A percentile compares a stretch with the other conserved stretches of the same genome.
Conservation (phyloP, 1,140 invertebrate genomes). For the Cotesia typhae region DNA sequence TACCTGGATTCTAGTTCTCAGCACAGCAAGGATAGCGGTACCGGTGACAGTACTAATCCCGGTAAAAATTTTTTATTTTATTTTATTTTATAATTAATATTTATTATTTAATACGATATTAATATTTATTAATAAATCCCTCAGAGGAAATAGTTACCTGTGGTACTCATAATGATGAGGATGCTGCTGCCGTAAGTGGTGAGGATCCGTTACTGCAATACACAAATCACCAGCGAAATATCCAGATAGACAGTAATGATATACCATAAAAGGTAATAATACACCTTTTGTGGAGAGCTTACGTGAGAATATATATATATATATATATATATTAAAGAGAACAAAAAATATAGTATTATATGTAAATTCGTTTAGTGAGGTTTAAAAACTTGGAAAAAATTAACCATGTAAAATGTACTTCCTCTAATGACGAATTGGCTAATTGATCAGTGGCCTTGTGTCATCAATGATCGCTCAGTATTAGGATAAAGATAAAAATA, state of each 20-base stretch:
- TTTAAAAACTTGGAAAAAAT: conserved; percentile 4
- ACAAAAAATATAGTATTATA: conserved; percentile 40
- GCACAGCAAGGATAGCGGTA: conserved; percentile 71
- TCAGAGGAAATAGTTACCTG: conserved; percentile 54
- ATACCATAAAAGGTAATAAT: conserved; percentile 38
- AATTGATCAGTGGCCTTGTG: conserved; percentile 27
- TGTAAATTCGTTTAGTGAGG: conserved; percentile 18
- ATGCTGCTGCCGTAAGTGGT: conserved; percentile 48
- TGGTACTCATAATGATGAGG: conserved; percentile 56
- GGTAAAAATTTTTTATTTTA: conserved; percentile 59
- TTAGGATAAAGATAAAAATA: conserved; percentile 33
- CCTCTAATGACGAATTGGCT: conserved; percentile 26
- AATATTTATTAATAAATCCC: conserved; percentile 33
- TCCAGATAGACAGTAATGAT: conserved; percentile 52
- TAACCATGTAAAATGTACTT: not conserved
- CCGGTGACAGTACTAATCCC: conserved; percentile 70
- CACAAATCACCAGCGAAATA: conserved; percentile 62
- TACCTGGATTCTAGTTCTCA: conserved; percentile 63
- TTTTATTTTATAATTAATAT: conserved; percentile 19
- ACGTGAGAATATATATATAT: conserved; percentile 11
- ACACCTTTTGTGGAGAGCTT: conserved; percentile 27
- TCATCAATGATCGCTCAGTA: conserved; percentile 33
- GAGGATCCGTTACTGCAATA: conserved; percentile 58
- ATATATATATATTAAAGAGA: conserved; percentile 20
- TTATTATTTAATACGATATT: not conserved